These are phyloP conservation scores for Alentia gelatinosa DNA, from an alignment of 2,888 invertebrate species.

Conservation along the genomic window DNA sequence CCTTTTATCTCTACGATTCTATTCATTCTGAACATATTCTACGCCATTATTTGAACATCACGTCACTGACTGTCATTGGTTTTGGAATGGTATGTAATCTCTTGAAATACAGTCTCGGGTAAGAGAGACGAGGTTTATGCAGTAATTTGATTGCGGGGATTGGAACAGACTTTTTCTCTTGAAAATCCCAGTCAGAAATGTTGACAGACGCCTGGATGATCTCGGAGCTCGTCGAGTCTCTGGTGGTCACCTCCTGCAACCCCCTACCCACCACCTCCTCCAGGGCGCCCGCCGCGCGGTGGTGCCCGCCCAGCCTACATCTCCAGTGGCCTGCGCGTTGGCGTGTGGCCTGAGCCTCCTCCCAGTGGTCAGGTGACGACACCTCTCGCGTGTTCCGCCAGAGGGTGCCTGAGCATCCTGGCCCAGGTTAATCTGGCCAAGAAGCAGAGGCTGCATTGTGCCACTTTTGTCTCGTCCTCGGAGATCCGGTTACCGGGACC, in stretches of 20 bases:
- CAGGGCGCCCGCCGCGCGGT: not conserved
- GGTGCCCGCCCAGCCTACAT: not conserved
- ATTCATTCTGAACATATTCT: no score
- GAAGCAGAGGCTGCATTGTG: not conserved
- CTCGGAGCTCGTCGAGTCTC: not conserved
- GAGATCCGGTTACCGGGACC: not conserved
- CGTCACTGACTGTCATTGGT: no score
- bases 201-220: not conserved
- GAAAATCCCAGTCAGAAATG: not conserved
- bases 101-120: no score
- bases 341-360: not conserved
- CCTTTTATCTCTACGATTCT: no score
- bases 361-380: conserved; percentile 8
- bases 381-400: conserved; percentile 26
- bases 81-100: no score
- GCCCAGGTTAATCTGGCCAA: conserved; percentile 15
- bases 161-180: not conserved
- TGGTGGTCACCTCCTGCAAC: not conserved
- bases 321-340: not conserved
- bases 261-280: not conserved
- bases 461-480: conserved; percentile 15
- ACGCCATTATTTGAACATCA: no score
- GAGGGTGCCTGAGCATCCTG: not conserved
- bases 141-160: no score
- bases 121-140: no score